Conservation (phyloP, 2,797 vertebrate species). For the Falco rusticolus region DNA sequence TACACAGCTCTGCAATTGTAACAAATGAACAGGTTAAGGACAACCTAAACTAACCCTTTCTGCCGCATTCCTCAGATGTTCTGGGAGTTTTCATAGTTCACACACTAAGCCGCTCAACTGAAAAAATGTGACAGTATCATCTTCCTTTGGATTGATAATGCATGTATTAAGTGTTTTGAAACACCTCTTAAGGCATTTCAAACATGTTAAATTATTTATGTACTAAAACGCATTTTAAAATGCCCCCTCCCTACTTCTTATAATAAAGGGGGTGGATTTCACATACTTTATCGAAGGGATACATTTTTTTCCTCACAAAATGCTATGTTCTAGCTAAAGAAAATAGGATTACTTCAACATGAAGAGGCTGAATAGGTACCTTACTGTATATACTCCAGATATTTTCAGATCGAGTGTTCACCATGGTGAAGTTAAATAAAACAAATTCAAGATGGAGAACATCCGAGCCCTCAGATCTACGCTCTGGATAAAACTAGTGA, state of each 20-base stretch:
- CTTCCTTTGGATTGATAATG: not conserved
- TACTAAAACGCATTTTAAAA: not conserved
- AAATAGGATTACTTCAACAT: not conserved
- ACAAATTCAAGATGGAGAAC: not conserved
- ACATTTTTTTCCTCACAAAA: not conserved
- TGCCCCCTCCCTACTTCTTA: not conserved
- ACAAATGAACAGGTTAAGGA: not conserved
- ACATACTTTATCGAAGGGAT: not conserved
- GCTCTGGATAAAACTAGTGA: not conserved
- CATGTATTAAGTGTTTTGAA: not conserved
- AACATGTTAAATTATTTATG: not conserved
- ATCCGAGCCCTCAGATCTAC: not conserved
- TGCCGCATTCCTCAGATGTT: not conserved
- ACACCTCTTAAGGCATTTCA: not conserved
- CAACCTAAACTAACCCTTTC: not conserved
- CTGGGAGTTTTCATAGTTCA: not conserved
- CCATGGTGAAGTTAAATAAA: not conserved
- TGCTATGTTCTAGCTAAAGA: accelerated
- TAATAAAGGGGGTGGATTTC: accelerated
- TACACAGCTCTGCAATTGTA: accelerated
- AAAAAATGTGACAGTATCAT: not conserved
- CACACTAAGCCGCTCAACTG: not conserved
- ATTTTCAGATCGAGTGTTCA: not conserved
- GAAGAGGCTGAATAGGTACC: not conserved
- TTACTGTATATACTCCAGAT: not conserved